phyloP scores from a whole-genome alignment of 2,888 invertebrate species.

The Hylaea fasciaria region DNA sequence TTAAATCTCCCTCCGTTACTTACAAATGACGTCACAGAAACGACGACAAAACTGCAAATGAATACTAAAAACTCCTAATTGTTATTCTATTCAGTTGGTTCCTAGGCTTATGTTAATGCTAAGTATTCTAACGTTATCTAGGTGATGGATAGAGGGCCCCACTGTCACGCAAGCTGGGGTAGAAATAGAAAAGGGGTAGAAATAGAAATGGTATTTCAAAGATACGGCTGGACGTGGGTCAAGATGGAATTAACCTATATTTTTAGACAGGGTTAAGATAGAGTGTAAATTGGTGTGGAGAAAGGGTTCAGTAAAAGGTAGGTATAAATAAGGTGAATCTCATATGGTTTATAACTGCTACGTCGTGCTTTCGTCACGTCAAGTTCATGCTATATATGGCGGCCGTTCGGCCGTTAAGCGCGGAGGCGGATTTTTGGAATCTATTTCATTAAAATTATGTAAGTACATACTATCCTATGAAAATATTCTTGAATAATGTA shows the following conservation, averaged over 20 bases:
- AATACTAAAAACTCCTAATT: conserved; percentile 33
- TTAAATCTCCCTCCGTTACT: conserved; percentile 7
- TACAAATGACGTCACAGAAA: conserved; percentile 25
- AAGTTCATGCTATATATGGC: too few species aligned
- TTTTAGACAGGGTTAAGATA: neutral
- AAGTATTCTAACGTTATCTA: conserved; percentile 72
- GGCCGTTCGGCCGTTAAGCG: too few species aligned
- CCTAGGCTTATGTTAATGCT: conserved; percentile 66
- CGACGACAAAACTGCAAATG: conserved; percentile 30
- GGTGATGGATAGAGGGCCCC: conserved; percentile 71
- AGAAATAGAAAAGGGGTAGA: conserved; percentile 31
- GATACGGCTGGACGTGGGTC: conserved; percentile 32
- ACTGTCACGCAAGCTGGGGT: conserved; percentile 58
- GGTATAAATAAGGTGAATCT: neutral
- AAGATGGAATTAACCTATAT: conserved; percentile 34
- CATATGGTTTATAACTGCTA: too few species aligned
- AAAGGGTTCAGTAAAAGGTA: neutral
- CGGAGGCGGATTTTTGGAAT: too few species aligned
- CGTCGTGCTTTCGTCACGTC: too few species aligned
- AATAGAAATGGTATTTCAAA: conserved; percentile 23
- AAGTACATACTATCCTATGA: too few species aligned
- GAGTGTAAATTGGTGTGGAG: neutral
- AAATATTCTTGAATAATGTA: too few species aligned
- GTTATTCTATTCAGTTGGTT: conserved; percentile 33
- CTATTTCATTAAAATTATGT: too few species aligned